These are phyloP conservation scores for Salmo trutta DNA, from an alignment of 2,797 vertebrate species.

Conservation along the genomic window DNA sequence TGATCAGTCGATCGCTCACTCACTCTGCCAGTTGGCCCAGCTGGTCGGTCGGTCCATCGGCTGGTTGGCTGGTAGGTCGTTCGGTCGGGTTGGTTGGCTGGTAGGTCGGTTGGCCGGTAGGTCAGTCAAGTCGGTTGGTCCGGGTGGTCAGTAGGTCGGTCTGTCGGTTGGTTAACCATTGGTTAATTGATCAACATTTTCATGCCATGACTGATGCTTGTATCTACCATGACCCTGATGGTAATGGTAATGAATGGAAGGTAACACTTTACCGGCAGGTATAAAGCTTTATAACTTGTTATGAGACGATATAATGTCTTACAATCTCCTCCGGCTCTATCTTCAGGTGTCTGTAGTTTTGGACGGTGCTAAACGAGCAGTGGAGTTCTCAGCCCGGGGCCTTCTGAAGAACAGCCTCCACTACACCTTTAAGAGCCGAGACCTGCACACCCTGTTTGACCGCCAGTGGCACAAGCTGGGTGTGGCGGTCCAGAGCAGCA, in stretches of 20 bases:
- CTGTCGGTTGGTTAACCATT: background rate
- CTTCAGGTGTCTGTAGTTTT: conserved; percentile 85
- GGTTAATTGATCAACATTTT: background rate
- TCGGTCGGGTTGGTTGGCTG: too few species aligned
- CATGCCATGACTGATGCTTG: background rate
- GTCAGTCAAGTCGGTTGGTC: background rate
- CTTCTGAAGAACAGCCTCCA: conserved; percentile 78
- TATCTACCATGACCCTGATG: background rate
- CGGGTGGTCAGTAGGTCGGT: background rate
- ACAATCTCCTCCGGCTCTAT: conserved; percentile 1
- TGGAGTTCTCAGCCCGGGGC: conserved; percentile 86
- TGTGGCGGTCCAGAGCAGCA: conserved; percentile 80
- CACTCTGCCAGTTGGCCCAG: too few species aligned
- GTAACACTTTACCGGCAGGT: background rate
- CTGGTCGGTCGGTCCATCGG: too few species aligned
- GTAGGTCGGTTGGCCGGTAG: too few species aligned
- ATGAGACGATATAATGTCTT: background rate
- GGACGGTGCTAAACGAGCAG: conserved; percentile 86
- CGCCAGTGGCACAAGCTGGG: conserved; percentile 96
- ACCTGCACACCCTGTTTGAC: conserved; percentile 91
- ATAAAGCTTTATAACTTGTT: background rate
- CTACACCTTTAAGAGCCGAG: conserved; percentile 89
- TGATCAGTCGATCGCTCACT: too few species aligned
- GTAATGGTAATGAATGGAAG: background rate
- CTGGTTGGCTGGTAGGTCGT: too few species aligned